Conservation (phyloP, 2,113 vertebrate species). For the Pleuronectes platessa region DNA sequence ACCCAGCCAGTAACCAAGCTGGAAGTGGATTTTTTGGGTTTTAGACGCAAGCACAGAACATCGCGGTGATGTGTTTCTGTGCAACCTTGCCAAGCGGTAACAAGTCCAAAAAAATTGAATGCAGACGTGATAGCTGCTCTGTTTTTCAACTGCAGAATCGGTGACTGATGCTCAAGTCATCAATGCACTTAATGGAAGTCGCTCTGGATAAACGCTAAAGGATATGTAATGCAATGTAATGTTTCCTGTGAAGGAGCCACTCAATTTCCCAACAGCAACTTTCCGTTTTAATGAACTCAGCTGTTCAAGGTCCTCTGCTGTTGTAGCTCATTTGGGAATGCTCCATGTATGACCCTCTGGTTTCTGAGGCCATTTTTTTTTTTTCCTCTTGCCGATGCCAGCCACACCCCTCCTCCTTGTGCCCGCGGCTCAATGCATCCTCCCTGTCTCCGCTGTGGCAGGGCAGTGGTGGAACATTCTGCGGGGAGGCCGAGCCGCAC, state of each 20-base stretch:
- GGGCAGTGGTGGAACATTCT: slow-evolving; percentile 57
- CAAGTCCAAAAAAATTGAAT: background rate
- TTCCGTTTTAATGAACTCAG: slow-evolving; percentile 38
- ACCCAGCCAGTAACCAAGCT: slow-evolving; percentile 9
- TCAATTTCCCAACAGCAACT: background rate
- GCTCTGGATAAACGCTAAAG: too few relatives aligned
- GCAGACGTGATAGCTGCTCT: background rate
- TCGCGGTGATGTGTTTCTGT: slow-evolving; percentile 8
- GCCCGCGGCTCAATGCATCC: slow-evolving; percentile 54
- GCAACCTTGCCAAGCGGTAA: background rate
- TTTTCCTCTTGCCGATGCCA: slow-evolving; percentile 31
- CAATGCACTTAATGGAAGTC: background rate
- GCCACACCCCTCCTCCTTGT: slow-evolving; percentile 33
- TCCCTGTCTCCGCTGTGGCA: slow-evolving; percentile 69
- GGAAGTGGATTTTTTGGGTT: slow-evolving; percentile 6
- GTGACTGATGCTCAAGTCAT: too few relatives aligned
- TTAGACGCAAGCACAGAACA: background rate
- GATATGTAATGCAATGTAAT: too few relatives aligned
- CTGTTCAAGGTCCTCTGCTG: slow-evolving; percentile 40
- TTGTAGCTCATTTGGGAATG: slow-evolving; percentile 30
- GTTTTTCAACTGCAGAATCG: background rate
- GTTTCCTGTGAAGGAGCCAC: background rate
- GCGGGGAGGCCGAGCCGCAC: slow-evolving; percentile 30
- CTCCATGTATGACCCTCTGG: slow-evolving; percentile 45
- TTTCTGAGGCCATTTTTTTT: slow-evolving; percentile 25